Evolutionary conservation across 1,140 invertebrate genomes (phyloP).

Genomic region (Macrobrachium rosenbergii): DNA sequence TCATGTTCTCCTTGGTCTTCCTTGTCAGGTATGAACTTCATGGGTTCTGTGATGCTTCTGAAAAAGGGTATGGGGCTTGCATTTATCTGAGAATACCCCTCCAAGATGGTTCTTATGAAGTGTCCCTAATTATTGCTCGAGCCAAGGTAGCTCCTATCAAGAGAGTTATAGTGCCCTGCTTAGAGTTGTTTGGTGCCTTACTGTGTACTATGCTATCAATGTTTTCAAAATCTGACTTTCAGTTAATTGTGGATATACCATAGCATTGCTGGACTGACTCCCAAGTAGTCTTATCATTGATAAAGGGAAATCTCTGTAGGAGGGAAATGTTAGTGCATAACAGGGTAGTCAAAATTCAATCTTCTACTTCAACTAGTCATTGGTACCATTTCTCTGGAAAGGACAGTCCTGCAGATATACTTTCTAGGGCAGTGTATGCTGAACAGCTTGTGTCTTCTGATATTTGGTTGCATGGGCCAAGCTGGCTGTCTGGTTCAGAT

Average conservation of each 20-base stretch:
- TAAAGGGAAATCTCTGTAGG: no score
- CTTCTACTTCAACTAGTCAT: background rate
- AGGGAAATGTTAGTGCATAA: slow-evolving; percentile 2
- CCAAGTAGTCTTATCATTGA: background rate
- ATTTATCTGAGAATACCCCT: background rate
- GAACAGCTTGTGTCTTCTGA: background rate
- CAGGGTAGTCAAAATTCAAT: slow-evolving; percentile 20
- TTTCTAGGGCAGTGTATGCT: slow-evolving; percentile 9
- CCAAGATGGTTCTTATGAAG: background rate
- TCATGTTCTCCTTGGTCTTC: no score
- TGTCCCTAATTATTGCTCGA: background rate
- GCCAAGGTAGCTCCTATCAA: slow-evolving; percentile 12
- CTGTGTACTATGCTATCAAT: slow-evolving; percentile 1
- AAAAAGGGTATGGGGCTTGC: background rate
- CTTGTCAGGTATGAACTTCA: background rate
- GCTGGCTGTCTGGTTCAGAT: background rate
- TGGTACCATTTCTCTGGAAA: slow-evolving; percentile 22
- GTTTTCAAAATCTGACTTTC: background rate
- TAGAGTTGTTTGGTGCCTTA: slow-evolving; percentile 14
- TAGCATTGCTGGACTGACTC: background rate
- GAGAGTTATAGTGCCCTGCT: background rate
- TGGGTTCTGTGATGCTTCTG: background rate
- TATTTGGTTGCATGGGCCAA: slow-evolving; percentile 21
- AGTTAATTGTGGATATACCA: no score
- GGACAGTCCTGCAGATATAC: slow-evolving; percentile 30